phyloP scores from a whole-genome alignment of 2,888 invertebrate species.

The Temnothorax ravouxi region DNA sequence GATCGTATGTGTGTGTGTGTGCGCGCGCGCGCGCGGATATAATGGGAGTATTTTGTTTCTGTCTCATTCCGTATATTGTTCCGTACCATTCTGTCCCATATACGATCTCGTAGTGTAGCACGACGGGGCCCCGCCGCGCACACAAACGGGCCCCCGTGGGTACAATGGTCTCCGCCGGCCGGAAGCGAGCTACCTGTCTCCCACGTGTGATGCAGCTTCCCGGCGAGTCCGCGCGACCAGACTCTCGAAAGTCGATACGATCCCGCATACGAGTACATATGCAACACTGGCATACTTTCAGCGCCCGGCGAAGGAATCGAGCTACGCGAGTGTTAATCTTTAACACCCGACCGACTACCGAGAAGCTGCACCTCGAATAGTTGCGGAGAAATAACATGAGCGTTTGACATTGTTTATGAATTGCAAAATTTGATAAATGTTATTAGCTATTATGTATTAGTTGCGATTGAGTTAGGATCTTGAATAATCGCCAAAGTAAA shows the following conservation, averaged over 20 bases:
- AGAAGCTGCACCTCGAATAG: not conserved
- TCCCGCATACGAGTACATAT: constrained; percentile 10
- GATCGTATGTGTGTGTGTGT: not conserved
- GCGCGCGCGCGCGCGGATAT: constrained; percentile 5
- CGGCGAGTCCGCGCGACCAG: constrained; percentile 48
- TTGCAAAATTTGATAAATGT: not conserved
- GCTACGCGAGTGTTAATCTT: not conserved
- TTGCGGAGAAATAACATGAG: not conserved
- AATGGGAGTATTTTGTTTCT: constrained; percentile 52
- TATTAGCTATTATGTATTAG: constrained; percentile 4
- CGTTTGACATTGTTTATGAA: not conserved
- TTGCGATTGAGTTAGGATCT: not conserved
- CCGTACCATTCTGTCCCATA: constrained; percentile 57
- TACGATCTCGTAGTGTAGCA: constrained; percentile 56
- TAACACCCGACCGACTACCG: not conserved
- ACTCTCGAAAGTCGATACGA: constrained; percentile 53
- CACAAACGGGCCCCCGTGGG: constrained; percentile 29
- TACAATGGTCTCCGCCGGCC: constrained; percentile 77
- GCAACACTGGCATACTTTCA: constrained; percentile 28
- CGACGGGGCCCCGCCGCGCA: not conserved
- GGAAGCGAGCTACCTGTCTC: constrained; percentile 85
- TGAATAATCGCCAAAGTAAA: not conserved
- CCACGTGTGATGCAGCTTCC: constrained; percentile 84
- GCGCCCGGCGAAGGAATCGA: not conserved
- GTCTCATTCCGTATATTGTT: constrained; percentile 29